phyloP scores from a whole-genome alignment of 2,113 vertebrate species.

The Notechis scutatus region DNA sequence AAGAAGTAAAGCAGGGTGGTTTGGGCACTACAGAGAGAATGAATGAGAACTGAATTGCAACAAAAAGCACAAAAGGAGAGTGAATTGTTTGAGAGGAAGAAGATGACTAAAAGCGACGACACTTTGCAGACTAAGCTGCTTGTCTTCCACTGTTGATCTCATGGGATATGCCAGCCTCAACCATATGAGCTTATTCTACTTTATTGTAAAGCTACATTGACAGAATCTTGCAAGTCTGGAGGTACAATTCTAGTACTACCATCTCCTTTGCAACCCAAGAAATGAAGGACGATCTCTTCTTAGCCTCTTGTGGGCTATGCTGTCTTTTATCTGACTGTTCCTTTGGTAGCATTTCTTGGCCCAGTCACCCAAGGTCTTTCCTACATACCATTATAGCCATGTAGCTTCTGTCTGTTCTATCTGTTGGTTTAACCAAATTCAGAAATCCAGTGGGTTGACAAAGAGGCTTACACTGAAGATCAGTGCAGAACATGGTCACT shows the following conservation, averaged over 20 bases:
- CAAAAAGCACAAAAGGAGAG: background rate
- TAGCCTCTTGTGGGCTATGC: too few relatives aligned
- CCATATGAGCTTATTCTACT: too few relatives aligned
- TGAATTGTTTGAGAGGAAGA: background rate
- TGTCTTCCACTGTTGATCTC: background rate
- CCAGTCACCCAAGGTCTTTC: too few relatives aligned
- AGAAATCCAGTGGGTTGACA: background rate
- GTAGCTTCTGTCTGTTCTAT: background rate
- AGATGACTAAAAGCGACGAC: background rate
- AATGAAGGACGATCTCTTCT: too few relatives aligned
- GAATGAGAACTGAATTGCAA: background rate
- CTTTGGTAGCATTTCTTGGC: too few relatives aligned
- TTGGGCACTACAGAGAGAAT: background rate
- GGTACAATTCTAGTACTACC: too few relatives aligned
- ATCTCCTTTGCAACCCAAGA: too few relatives aligned
- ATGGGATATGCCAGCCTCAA: too few relatives aligned
- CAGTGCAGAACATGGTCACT: background rate
- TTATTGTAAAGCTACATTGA: too few relatives aligned
- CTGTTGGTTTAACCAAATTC: background rate
- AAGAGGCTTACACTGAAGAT: background rate
- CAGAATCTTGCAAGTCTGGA: too few relatives aligned
- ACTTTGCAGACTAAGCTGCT: background rate
- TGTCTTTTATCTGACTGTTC: too few relatives aligned
- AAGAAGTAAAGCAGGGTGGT: background rate
- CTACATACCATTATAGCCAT: too few relatives aligned